Evolutionary conservation across 2,888 invertebrate genomes (phyloP), one percentile per base, ranked within the genome.

Genomic region (Drosophila quasianomalipes): DNA sequence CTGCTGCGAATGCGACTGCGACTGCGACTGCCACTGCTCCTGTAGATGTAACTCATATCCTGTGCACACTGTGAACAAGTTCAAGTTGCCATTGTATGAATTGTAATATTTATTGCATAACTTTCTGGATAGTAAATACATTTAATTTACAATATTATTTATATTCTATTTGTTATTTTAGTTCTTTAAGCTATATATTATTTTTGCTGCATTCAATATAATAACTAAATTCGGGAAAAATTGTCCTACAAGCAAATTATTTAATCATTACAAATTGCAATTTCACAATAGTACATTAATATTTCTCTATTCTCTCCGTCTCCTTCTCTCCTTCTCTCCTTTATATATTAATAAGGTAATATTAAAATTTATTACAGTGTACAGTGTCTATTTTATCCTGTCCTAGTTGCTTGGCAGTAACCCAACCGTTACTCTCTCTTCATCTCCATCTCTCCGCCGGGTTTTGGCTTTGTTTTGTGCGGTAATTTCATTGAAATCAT

Each of bases 401-500:
- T 69, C 62, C 60, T 44, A 39, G 37, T 59, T 61, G 3, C 4
- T 49, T 59, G 19, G 19, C 28, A 14, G 28, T 53, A 26, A 12
- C 19, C 7, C 51, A 41, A 35, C 52, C 55, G 35, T 30, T 49
- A 47, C 31, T 22, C 44, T 5, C 37, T 53, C 54, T 51, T 31
- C 10, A 16, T 44, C 59, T 53, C 47, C 37, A 37, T 7, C 37
- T 14, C 54, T 35, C 47, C 28, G 62, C 76, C 64, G 66, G 70
- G 60, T 51, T 64, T 69, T 71, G 74, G 69, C 69, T 81, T 76
- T 83, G 89, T 79, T 88, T 83, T 83, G 81, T 85, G 91, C 81
- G 84, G 87, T 91, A 92, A 91, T 92, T 92, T 91, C 91, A 92
- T 92, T 92, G 92, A 92, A 92, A 92, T 92, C 91, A 91, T 91